Percentiles rank a stretch among this genome's conserved stretches.
These are phyloP conservation scores for Drosophila albomicans DNA, from an alignment of 1,140 invertebrate genomes.

Conservation along the genomic window DNA sequence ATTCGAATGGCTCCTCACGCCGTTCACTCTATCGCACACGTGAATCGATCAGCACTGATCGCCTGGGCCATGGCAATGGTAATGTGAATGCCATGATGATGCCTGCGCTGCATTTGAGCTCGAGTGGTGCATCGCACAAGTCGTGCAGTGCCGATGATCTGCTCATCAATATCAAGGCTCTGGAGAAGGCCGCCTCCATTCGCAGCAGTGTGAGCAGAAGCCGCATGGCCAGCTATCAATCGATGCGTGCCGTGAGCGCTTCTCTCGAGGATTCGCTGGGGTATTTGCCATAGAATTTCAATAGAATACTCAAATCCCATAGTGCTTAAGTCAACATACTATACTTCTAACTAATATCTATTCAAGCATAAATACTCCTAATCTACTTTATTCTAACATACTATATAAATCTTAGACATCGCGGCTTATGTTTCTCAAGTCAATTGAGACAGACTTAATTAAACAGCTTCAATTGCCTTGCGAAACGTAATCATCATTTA, in stretches of 20 bases:
- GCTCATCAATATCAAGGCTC: conserved; percentile 74
- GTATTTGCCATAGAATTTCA: conserved; percentile 83
- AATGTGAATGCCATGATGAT: conserved; percentile 9
- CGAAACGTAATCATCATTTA: conserved; percentile 74
- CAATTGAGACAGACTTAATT: conserved; percentile 41
- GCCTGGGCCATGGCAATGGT: conserved; percentile 26
- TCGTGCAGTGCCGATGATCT: conserved; percentile 76
- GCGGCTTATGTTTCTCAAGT: conserved; percentile 81
- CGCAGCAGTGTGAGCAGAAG: conserved; percentile 64
- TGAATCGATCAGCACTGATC: conserved; percentile 73
- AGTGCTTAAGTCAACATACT: conserved; percentile 31
- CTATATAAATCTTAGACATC: conserved; percentile 22
- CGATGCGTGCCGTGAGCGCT: conserved; percentile 79
- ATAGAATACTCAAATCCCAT: conserved; percentile 41
- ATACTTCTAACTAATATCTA: conserved; percentile 23
- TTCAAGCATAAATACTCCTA: conserved; percentile 28
- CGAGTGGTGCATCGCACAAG: conserved; percentile 52
- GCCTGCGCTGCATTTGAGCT: conserved; percentile 27
- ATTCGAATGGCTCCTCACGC: conserved; percentile 53
- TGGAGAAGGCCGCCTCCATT: conserved; percentile 71
- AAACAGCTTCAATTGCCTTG: conserved; percentile 58
- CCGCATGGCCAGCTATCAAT: conserved; percentile 79
- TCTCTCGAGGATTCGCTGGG: conserved; percentile 85
- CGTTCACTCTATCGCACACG: conserved; percentile 63
- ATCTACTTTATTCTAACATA: conserved; percentile 2